Evolutionary conservation across 2,797 vertebrate genomes (phyloP), one percentile per base, ranked within the genome.

Genomic region (Pseudomugil gertrudae): DNA sequence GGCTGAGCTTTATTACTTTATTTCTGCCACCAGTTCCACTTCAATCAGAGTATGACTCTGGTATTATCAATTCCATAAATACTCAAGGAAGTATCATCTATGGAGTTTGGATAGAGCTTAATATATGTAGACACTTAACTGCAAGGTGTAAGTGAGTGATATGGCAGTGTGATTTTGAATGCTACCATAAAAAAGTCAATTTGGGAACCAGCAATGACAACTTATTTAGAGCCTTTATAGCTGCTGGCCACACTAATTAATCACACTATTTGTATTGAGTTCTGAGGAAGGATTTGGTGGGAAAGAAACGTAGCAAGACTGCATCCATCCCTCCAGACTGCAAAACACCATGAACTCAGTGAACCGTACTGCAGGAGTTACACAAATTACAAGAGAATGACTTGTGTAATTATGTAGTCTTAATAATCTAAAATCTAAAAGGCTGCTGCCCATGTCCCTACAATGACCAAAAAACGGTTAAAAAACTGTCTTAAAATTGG

Each of bases 251-350:
- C 67, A 68, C 72, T 81, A 90, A 91, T 91, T 89, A 89, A 91
- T 93, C 87, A 88, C 75, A 63, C 67, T 79, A 53, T 69, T 84
- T 81, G 76, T 90, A 92, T 91, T 71, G 89, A 89, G 70, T 78
- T 55, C 65, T 64, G 65, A 53, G 64, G 48, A 75, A 75, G 68
- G 55, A 68, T 84, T 87, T 63, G 67, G 76, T 51, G 76, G 79
- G 79, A 64, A 74, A 74, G 80, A 69, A 55, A 63, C 30, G 35
- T 27, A n/a, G 63, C 66, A 47, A 69, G 66, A 60, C 13, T 68
- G 74, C 71, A 60, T 78, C 57, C 40, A 80, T 72, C 61, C 78
- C 80, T 75, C 43, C 66, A 82, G 90, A 87, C 85, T 89, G 84
- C 80, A 82, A 81, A 91, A 81, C 80, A 76, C 82, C 36, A 21